These are phyloP conservation scores for Solenopsis fugax DNA, from an alignment of 1,140 invertebrate species.

Conservation along the genomic window DNA sequence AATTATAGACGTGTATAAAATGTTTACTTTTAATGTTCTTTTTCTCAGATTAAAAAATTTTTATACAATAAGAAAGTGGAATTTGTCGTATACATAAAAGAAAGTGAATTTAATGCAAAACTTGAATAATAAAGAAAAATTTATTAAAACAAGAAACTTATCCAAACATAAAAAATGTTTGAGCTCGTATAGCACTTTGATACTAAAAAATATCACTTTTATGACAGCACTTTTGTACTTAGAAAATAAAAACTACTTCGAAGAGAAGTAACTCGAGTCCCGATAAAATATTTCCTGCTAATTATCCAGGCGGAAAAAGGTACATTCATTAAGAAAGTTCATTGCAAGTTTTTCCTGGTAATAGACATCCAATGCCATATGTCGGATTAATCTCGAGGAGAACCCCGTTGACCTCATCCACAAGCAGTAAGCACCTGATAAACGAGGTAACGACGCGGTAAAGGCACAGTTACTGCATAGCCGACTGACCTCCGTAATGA, in stretches of 20 bases:
- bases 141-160: too few relatives aligned
- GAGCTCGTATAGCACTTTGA: too few relatives aligned
- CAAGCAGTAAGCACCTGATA: neutral
- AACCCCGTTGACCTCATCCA: conserved; percentile 6
- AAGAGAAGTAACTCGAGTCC: neutral
- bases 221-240: neutral
- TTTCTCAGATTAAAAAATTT: too few relatives aligned
- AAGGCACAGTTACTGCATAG: conserved; percentile 62
- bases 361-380: neutral
- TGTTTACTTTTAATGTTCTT: too few relatives aligned
- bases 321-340: neutral
- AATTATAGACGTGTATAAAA: neutral
- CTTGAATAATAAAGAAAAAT: too few relatives aligned
- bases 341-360: neutral
- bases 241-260: neutral
- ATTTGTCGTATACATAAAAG: too few relatives aligned
- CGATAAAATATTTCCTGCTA: neutral
- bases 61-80: too few relatives aligned
- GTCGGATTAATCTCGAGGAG: conserved; percentile 69
- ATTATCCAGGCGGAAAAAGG: neutral
- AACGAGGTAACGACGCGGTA: conserved; percentile 20
- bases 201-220: neutral
- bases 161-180: too few relatives aligned
- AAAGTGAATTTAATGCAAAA: too few relatives aligned
- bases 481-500: conserved; percentile 79